Evolutionary conservation across 2,888 invertebrate species (phyloP).

Genomic region (Nebria brevicollis): DNA sequence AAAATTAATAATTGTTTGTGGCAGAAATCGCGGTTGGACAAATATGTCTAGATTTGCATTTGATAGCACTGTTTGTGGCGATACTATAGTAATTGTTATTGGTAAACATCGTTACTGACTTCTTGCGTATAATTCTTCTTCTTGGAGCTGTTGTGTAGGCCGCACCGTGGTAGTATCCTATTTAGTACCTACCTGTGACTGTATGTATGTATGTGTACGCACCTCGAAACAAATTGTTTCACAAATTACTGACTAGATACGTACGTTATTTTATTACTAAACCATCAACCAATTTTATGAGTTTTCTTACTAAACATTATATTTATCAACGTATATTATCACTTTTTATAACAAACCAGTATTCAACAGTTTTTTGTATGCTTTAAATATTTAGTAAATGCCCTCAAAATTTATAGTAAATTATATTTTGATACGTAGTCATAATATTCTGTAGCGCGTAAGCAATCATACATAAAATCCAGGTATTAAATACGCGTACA

Average conservation of each 20-base stretch:
- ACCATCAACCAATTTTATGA: neutral
- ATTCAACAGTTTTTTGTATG: too few species aligned
- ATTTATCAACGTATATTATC: too few species aligned
- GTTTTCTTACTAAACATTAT: too few species aligned
- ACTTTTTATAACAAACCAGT: too few species aligned
- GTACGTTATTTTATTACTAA: neutral
- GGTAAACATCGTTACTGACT: neutral
- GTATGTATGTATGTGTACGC: neutral
- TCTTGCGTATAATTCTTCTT: neutral
- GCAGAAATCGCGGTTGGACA: neutral
- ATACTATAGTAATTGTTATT: neutral
- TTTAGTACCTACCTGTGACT: neutral
- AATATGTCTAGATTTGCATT: neutral
- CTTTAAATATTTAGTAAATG: too few species aligned
- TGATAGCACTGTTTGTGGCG: neutral
- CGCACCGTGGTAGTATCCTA: neutral
- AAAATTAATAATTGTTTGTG: neutral
- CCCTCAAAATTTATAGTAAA: too few species aligned
- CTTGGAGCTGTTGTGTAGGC: neutral
- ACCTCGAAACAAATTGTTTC: constrained; percentile 37
- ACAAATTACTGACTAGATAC: constrained; percentile 15
- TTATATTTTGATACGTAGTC: too few species aligned
- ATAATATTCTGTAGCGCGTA: neutral
- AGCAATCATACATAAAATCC: neutral
- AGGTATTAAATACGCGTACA: neutral